phyloP scores from a whole-genome alignment of 2,113 vertebrate species.

The Trematocara macrostoma region DNA sequence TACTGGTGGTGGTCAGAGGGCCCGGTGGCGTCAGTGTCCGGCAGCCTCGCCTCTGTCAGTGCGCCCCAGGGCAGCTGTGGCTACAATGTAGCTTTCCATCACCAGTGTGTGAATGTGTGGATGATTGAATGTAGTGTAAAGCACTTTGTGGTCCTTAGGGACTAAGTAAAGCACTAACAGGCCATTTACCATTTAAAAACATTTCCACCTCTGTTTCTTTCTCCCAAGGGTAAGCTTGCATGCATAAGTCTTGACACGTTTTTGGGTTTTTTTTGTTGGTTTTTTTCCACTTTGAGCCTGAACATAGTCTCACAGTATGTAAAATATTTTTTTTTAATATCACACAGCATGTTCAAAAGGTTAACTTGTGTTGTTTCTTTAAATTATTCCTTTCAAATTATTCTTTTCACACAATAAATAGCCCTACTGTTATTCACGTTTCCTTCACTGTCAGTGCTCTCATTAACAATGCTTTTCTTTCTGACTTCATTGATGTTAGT shows the following conservation, averaged over 20 bases:
- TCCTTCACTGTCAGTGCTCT: not conserved
- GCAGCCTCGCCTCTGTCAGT: too few relatives aligned
- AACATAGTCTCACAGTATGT: not conserved
- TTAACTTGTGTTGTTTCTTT: not conserved
- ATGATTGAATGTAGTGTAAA: not conserved
- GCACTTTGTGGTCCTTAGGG: not conserved
- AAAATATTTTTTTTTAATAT: not conserved
- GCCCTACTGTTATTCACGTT: not conserved
- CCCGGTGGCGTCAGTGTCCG: accelerated
- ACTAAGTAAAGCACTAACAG: not conserved
- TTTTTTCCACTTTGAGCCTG: not conserved
- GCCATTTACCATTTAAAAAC: not conserved
- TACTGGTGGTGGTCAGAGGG: too few relatives aligned
- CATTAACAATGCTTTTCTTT: not conserved
- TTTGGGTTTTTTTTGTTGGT: not conserved
- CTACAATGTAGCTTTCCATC: too few relatives aligned
- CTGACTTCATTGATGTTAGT: not conserved
- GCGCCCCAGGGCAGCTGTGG: too few relatives aligned
- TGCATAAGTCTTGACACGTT: accelerated
- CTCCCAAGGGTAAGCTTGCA: not conserved
- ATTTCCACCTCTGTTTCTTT: not conserved
- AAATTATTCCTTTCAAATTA: not conserved
- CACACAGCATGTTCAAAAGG: not conserved
- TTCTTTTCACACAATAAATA: not conserved
- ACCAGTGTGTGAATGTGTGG: not conserved